A percentile compares a stretch with the other conserved stretches of the same genome.
Evolutionary conservation across 1,140 invertebrate genomes (phyloP).

Genomic region (Tetramorium alpestre): DNA sequence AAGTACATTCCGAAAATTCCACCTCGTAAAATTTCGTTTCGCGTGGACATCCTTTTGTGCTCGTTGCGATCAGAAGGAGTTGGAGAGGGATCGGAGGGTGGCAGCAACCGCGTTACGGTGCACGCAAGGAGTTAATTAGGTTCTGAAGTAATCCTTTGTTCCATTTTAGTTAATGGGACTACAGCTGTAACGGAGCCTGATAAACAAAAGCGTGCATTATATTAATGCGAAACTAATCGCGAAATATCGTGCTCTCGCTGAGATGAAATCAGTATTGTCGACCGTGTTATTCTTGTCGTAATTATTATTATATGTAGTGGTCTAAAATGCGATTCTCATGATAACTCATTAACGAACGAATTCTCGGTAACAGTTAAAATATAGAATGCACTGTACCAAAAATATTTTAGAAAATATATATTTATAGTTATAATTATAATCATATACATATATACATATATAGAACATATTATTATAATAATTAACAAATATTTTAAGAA

Average conservation of each 20-base stretch:
- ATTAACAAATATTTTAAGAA: no score
- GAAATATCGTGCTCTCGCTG: conserved; percentile 16
- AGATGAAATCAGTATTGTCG: conserved; percentile 15
- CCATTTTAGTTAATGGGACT: conserved; percentile 30
- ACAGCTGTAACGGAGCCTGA: conserved; percentile 1
- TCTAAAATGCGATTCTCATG: not conserved
- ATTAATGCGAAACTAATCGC: conserved; percentile 44
- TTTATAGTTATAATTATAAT: no score
- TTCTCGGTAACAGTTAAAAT: not conserved
- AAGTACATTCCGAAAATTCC: conserved; percentile 53
- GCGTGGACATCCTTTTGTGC: not conserved
- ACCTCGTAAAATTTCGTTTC: conserved; percentile 24
- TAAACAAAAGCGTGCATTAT: conserved; percentile 49
- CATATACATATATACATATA: no score
- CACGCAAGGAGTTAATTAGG: conserved; percentile 65
- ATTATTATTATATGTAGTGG: not conserved
- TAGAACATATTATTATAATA: no score
- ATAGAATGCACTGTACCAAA: not conserved
- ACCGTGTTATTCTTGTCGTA: not conserved
- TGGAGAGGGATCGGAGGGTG: not conserved
- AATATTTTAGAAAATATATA: not conserved
- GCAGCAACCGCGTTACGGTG: not conserved
- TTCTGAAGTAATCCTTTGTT: conserved; percentile 55
- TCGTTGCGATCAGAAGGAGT: not conserved
- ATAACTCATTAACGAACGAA: not conserved